A percentile compares a stretch with the other conserved stretches of the same genome.
These are phyloP conservation scores for Brachionus rotundiformis DNA, from an alignment of 1,140 invertebrate species.

Conservation along the genomic window DNA sequence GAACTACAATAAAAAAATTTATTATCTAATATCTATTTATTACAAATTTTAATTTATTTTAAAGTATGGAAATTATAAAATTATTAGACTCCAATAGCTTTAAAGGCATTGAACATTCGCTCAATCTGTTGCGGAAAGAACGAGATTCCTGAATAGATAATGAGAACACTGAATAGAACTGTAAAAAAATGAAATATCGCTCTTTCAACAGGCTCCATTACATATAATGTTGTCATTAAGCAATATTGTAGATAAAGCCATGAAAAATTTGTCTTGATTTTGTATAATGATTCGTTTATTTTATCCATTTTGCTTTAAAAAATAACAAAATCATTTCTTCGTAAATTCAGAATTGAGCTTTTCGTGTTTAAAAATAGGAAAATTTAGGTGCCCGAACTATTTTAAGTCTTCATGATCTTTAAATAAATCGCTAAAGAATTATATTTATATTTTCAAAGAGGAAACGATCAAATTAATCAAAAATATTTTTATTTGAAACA, in stretches of 20 bases:
- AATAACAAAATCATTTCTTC: too few relatives aligned
- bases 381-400: not conserved
- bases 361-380: conserved; percentile 5
- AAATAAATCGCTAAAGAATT: not conserved
- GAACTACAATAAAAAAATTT: too few relatives aligned
- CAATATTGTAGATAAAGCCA: conserved; percentile 46
- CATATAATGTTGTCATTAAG: conserved; percentile 19
- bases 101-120: not conserved
- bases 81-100: not conserved
- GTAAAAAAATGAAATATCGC: not conserved
- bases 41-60: too few relatives aligned
- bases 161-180: not conserved
- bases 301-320: not conserved
- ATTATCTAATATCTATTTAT: too few relatives aligned
- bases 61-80: not conserved
- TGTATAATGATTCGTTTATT: not conserved
- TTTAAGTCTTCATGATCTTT: conserved; percentile 2
- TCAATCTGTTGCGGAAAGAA: conserved; percentile 2
- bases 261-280: not conserved
- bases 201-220: conserved; percentile 46
- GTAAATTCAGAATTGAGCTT: not conserved
- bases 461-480: too few relatives aligned
- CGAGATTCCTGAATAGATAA: not conserved
- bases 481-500: too few relatives aligned
- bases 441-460: not conserved